Percentiles rank a stretch among this genome's conserved stretches.
Conservation (phyloP, 1,140 invertebrate genomes). For the Platorchestia sp. region DNA sequence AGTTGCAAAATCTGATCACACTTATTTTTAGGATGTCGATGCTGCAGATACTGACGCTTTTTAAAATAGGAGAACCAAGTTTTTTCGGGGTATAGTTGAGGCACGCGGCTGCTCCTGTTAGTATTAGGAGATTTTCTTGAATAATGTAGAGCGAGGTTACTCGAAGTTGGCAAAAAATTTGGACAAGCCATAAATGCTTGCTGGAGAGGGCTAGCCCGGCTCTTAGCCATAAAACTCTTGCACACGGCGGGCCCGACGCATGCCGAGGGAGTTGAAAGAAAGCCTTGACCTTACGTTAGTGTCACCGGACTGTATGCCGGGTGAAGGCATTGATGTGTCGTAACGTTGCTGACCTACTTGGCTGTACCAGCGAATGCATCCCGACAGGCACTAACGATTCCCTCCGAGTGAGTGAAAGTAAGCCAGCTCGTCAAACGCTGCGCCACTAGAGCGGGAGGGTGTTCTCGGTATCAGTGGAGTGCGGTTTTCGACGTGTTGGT, state of each 20-base stretch:
- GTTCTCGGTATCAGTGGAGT: neutral
- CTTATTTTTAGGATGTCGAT: neutral
- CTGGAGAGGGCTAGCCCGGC: neutral
- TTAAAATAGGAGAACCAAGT: neutral
- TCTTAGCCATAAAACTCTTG: neutral
- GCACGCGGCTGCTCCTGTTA: neutral
- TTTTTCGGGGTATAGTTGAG: neutral
- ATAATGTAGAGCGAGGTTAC: neutral
- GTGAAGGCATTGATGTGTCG: neutral
- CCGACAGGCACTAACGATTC: slow-evolving; percentile 35
- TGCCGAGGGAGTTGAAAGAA: slow-evolving; percentile 17
- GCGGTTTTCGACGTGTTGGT: neutral
- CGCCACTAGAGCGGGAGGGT: neutral
- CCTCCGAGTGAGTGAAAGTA: slow-evolving; percentile 14
- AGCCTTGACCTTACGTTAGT: slow-evolving; percentile 39
- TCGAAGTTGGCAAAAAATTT: neutral
- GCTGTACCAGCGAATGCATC: slow-evolving; percentile 15
- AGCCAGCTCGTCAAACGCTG: neutral
- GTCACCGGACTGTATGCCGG: slow-evolving; percentile 25
- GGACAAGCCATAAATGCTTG: neutral
- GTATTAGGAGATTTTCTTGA: neutral
- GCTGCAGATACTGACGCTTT: neutral
- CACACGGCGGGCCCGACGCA: neutral
- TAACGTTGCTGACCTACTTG: neutral
- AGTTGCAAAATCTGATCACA: neutral